These are phyloP conservation scores for Stegastes partitus DNA, from an alignment of 2,113 vertebrate species.

Conservation along the genomic window DNA sequence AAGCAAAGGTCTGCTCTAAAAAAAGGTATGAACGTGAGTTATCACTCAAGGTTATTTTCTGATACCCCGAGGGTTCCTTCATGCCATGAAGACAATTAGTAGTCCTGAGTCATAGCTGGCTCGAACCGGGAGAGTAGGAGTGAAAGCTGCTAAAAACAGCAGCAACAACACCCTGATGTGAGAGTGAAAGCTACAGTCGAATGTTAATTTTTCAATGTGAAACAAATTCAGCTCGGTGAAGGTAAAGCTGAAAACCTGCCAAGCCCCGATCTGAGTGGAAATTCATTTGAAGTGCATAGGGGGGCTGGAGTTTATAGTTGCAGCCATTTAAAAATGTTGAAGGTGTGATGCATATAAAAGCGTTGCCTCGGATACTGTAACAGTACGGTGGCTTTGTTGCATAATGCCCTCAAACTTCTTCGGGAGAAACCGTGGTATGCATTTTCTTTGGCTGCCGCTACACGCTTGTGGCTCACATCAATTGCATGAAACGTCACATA, in stretches of 20 bases:
- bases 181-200: slow-evolving; percentile 68
- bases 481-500: slow-evolving; percentile 12
- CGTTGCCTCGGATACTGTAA: slow-evolving; percentile 55
- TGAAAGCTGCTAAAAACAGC: slow-evolving; percentile 77
- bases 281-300: slow-evolving; percentile 43
- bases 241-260: slow-evolving; percentile 25
- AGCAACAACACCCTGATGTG: slow-evolving; percentile 73
- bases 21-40: slow-evolving; percentile 53
- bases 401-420: slow-evolving; percentile 47
- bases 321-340: slow-evolving; percentile 4
- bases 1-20: slow-evolving; percentile 28
- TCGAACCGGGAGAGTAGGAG: slow-evolving; percentile 73
- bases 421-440: slow-evolving; percentile 17
- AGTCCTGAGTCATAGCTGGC: slow-evolving; percentile 76
- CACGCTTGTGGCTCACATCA: background rate
- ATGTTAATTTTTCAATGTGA: slow-evolving; percentile 52
- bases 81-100: slow-evolving; percentile 75
- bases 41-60: slow-evolving; percentile 70
- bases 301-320: slow-evolving; percentile 16
- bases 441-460: slow-evolving; percentile 18
- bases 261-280: slow-evolving; percentile 14
- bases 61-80: slow-evolving; percentile 67
- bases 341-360: slow-evolving; percentile 26
- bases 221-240: slow-evolving; percentile 35
- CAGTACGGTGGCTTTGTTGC: slow-evolving; percentile 29